A percentile compares a stretch with the other conserved stretches of the same genome.
Conservation (phyloP, 2,797 vertebrate genomes). For the Limnodromus scolopaceus region DNA sequence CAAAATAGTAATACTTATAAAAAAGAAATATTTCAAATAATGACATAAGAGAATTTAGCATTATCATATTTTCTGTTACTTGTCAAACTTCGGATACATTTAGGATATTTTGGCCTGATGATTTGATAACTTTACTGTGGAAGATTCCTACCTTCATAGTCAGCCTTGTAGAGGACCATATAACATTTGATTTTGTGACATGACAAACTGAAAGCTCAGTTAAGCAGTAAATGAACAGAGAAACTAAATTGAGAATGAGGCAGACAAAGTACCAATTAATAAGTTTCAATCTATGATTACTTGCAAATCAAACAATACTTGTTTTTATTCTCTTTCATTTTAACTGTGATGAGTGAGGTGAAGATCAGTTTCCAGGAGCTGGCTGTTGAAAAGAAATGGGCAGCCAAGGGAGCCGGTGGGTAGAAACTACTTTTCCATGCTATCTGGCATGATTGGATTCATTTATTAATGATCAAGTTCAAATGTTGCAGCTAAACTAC, state of each 20-base stretch:
- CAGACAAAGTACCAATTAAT: neutral
- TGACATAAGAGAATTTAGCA: neutral
- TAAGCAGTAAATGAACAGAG: neutral
- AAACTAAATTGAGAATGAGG: neutral
- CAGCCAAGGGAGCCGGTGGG: neutral
- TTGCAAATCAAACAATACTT: neutral
- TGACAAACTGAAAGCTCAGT: neutral
- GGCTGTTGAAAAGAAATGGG: neutral
- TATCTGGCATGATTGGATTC: neutral
- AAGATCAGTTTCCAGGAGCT: neutral
- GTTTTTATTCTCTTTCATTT: neutral
- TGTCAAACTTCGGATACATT: neutral
- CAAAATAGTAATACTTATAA: neutral
- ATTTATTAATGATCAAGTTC: neutral
- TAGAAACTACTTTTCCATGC: neutral
- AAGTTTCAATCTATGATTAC: neutral
- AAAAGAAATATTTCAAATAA: neutral
- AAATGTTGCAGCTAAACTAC: neutral
- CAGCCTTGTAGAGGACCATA: rapidly evolving
- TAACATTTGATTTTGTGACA: neutral
- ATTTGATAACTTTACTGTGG: neutral
- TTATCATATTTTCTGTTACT: neutral
- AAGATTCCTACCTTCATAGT: neutral
- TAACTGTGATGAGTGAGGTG: neutral
- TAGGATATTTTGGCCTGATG: neutral